Evolutionary conservation across 2,888 invertebrate genomes (phyloP).

Genomic region (Altica lythri): DNA sequence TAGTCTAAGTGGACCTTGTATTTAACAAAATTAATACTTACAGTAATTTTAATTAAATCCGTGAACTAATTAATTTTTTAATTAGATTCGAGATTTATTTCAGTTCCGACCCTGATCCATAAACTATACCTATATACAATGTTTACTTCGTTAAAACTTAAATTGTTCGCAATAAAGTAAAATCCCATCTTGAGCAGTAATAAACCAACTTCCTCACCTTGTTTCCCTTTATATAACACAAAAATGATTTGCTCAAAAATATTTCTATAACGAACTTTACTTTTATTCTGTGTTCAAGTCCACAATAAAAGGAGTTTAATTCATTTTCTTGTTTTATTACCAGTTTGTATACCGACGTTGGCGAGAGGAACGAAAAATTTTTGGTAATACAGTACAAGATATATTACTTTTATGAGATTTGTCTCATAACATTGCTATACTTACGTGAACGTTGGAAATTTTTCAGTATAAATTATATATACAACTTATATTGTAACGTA

Average conservation of each 20-base stretch:
- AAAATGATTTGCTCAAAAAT: constrained; percentile 54
- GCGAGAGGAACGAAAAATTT: constrained; percentile 1
- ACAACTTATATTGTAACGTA: too few species aligned
- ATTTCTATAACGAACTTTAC: constrained; percentile 50
- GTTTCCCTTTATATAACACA: constrained; percentile 47
- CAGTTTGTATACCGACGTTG: too few species aligned
- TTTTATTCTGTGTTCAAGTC: constrained; percentile 54
- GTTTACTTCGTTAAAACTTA: constrained; percentile 53
- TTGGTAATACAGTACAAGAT: too few species aligned
- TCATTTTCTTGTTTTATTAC: constrained; percentile 46
- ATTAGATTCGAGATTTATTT: background rate
- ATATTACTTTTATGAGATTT: too few species aligned
- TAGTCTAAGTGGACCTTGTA: too few species aligned
- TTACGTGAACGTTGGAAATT: too few species aligned
- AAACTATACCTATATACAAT: constrained; percentile 43
- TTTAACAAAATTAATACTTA: too few species aligned
- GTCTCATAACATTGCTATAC: too few species aligned
- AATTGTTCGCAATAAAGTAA: constrained; percentile 53
- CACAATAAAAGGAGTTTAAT: constrained; percentile 53
- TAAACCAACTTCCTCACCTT: constrained; percentile 50
- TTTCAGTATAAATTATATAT: too few species aligned
- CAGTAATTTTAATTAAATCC: too few species aligned
- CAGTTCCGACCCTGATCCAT: constrained; percentile 5
- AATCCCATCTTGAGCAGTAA: constrained; percentile 47
- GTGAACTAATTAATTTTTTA: too few species aligned